Conservation (phyloP, 2,888 invertebrate genomes). For the Cylindroiulus punctatus region DNA sequence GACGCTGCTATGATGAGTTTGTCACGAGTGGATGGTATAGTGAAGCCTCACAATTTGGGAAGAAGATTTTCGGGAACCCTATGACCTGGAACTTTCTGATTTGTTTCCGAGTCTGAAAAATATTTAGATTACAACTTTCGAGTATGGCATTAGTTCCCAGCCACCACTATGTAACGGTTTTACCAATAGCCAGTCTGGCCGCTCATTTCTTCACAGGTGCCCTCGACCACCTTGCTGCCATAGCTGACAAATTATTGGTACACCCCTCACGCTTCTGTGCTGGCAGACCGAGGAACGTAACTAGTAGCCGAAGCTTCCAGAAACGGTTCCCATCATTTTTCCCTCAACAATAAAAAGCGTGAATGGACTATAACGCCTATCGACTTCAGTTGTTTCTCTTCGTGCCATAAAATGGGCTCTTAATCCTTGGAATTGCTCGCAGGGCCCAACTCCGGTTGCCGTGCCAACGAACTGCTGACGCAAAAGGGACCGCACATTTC, state of each 20-base stretch:
- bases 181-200: too few species aligned
- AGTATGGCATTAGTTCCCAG: too few species aligned
- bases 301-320: not conserved
- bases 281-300: not conserved
- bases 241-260: not conserved
- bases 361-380: constrained; percentile 9
- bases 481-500: not conserved
- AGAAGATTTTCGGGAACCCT: not conserved
- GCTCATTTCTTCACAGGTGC: not conserved
- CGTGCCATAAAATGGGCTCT: not conserved
- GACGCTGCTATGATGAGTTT: not conserved
- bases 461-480: not conserved
- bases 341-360: not conserved
- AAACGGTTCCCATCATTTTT: not conserved
- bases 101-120: not conserved
- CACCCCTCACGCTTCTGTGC: not conserved
- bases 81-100: not conserved
- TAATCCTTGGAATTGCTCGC: constrained; percentile 22
- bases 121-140: too few species aligned
- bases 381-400: constrained; percentile 16
- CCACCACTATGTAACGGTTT: too few species aligned
- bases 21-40: not conserved
- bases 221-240: not conserved
- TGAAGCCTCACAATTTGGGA: not conserved
- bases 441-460: constrained; percentile 20